phyloP scores from a whole-genome alignment of 64 coral and sea anemone species.

The Pachyseris speciosa region DNA sequence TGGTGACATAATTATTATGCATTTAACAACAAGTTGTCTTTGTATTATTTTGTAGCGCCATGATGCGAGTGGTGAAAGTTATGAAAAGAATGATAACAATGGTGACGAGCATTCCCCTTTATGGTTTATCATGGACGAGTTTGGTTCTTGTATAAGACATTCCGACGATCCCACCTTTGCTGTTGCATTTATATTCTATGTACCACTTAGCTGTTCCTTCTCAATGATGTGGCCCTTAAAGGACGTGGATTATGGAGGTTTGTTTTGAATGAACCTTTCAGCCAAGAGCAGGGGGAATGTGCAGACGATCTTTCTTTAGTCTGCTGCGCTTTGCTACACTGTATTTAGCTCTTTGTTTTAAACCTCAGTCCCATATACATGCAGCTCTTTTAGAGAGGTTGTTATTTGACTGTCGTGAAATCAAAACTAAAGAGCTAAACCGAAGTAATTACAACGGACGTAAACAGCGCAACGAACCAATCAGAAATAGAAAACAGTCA shows the following conservation, averaged over 20 bases:
- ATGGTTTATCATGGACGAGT: slow-evolving; percentile 89
- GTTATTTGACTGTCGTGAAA: no score
- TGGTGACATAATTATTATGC: background rate
- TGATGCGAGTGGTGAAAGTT: background rate
- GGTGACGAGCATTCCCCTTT: slow-evolving; percentile 44
- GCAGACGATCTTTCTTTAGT: no score
- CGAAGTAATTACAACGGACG: no score
- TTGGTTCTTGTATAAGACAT: slow-evolving; percentile 92
- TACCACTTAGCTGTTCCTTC: slow-evolving; percentile 62
- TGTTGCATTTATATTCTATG: slow-evolving; percentile 65
- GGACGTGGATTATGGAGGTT: slow-evolving; percentile 91
- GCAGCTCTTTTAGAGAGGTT: no score
- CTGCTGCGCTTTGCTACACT: no score
- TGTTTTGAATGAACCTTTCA: background rate
- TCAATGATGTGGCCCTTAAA: slow-evolving; percentile 82
- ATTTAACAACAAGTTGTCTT: background rate
- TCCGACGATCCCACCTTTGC: slow-evolving; percentile 77
- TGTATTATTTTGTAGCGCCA: background rate
- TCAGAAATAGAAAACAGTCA: no score
- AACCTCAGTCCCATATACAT: no score
- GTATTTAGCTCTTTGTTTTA: no score
- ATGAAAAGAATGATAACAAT: background rate
- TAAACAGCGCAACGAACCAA: no score
- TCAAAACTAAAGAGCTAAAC: no score
- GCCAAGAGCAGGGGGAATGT: no score